Evolutionary conservation across 2,797 vertebrate genomes (phyloP).

Genomic region (Leuciscus waleckii): DNA sequence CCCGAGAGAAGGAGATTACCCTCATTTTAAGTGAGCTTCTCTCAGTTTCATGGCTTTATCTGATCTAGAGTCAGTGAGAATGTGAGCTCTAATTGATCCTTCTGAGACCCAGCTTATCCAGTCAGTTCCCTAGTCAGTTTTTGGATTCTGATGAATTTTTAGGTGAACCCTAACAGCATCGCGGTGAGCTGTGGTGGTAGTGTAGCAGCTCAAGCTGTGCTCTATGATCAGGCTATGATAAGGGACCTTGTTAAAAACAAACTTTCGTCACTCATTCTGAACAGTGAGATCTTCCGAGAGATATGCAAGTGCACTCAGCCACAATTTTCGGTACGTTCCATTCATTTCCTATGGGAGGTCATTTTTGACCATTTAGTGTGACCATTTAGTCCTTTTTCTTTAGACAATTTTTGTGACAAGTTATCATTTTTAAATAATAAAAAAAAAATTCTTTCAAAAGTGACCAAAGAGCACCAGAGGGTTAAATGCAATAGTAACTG

Average conservation of each 20-base stretch:
- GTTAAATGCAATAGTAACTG: neutral
- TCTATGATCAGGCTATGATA: conserved; percentile 29
- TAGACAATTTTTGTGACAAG: neutral
- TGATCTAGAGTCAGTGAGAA: conserved; percentile 66
- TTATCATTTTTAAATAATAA: neutral
- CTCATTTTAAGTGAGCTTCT: conserved; percentile 69
- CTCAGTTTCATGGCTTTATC: conserved; percentile 67
- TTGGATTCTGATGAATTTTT: conserved; percentile 35
- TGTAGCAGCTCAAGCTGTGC: neutral
- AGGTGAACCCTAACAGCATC: conserved; percentile 14
- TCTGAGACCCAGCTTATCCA: conserved; percentile 56
- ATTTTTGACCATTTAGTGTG: neutral
- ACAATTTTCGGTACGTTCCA: neutral
- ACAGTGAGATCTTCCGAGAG: neutral
- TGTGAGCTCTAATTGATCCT: conserved; percentile 48
- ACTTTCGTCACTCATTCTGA: conserved; percentile 16
- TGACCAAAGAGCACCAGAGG: neutral
- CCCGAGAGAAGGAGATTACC: conserved; percentile 61
- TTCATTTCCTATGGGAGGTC: neutral
- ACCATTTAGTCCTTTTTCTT: neutral
- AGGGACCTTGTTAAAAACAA: conserved; percentile 33
- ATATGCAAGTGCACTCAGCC: neutral
- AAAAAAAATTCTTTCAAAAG: neutral
- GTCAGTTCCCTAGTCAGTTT: conserved; percentile 50
- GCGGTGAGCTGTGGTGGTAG: neutral